Conservation (phyloP, 2,797 vertebrate genomes). For the Centroberyx gerrardi region DNA sequence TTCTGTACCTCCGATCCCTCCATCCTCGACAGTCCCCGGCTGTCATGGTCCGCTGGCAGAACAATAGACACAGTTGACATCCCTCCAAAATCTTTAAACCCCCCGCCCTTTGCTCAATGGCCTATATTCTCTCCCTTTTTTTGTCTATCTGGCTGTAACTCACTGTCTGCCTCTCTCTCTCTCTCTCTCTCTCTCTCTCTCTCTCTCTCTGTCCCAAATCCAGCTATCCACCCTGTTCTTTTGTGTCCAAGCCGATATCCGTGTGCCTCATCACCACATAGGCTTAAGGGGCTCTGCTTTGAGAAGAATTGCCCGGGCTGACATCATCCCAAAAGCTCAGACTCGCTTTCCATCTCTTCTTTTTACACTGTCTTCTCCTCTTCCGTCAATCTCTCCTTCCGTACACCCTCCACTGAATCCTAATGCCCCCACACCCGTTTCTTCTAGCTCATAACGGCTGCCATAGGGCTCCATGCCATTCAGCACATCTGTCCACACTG, state of each 20-base stretch:
- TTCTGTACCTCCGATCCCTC: slow-evolving; percentile 50
- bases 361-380: slow-evolving; percentile 31
- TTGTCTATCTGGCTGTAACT: slow-evolving; percentile 55
- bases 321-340: slow-evolving; percentile 59
- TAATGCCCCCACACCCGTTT: slow-evolving; percentile 24
- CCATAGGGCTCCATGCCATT: slow-evolving; percentile 42
- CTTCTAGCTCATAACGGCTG: slow-evolving; percentile 20
- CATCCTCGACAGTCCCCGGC: slow-evolving; percentile 49
- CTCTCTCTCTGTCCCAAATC: slow-evolving; percentile 23
- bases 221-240: slow-evolving; percentile 37
- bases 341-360: slow-evolving; percentile 52
- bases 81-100: slow-evolving; percentile 60
- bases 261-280: slow-evolving; percentile 39
- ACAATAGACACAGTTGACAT: slow-evolving; percentile 65
- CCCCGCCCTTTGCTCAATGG: slow-evolving; percentile 47
- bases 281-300: slow-evolving; percentile 35
- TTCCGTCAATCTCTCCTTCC: slow-evolving; percentile 28
- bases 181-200: slow-evolving; percentile 13
- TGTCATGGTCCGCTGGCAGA: slow-evolving; percentile 59
- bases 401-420: slow-evolving; percentile 41
- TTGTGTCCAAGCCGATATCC: slow-evolving; percentile 32
- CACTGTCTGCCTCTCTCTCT: slow-evolving; percentile 14
- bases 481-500: slow-evolving; percentile 37
- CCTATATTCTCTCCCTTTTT: slow-evolving; percentile 46
- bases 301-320: slow-evolving; percentile 33